A percentile compares a stretch with the other conserved stretches of the same genome.
These are phyloP conservation scores for Halcyon smyrnensis DNA, from an alignment of 2,797 vertebrate genomes.

Conservation along the genomic window DNA sequence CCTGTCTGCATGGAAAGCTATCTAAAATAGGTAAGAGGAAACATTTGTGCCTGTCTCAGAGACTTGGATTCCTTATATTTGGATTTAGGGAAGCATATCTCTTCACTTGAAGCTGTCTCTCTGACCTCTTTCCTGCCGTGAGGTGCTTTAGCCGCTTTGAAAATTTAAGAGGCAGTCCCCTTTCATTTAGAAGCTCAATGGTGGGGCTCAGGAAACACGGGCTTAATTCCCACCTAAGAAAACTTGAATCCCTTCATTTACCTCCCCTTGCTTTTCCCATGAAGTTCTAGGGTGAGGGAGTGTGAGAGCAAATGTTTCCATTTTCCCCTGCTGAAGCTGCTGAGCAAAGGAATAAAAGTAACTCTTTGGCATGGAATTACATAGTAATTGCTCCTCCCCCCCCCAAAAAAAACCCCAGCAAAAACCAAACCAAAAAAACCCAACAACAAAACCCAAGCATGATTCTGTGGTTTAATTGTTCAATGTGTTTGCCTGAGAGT, in stretches of 20 bases:
- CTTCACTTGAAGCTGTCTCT: not conserved
- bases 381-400: not conserved
- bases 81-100: not conserved
- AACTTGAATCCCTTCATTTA: conserved; percentile 37
- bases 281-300: not conserved
- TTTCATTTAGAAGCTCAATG: not conserved
- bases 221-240: conserved; percentile 41
- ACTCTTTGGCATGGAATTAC: not conserved
- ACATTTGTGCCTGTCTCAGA: not conserved
- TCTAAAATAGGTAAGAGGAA: not conserved
- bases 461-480: not conserved
- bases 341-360: not conserved
- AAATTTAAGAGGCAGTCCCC: conserved; percentile 16
- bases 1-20: not conserved
- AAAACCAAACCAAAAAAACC: no score
- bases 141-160: conserved; percentile 38
- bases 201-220: not conserved
- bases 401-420: not conserved
- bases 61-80: not conserved
- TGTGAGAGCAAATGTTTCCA: conserved; percentile 5
- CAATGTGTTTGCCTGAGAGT: not conserved
- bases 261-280: conserved; percentile 53
- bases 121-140: conserved; percentile 39
- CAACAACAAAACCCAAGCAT: not conserved
- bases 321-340: not conserved